phyloP scores from a whole-genome alignment of 2,888 invertebrate genomes.

The Watsonalla cultraria region DNA sequence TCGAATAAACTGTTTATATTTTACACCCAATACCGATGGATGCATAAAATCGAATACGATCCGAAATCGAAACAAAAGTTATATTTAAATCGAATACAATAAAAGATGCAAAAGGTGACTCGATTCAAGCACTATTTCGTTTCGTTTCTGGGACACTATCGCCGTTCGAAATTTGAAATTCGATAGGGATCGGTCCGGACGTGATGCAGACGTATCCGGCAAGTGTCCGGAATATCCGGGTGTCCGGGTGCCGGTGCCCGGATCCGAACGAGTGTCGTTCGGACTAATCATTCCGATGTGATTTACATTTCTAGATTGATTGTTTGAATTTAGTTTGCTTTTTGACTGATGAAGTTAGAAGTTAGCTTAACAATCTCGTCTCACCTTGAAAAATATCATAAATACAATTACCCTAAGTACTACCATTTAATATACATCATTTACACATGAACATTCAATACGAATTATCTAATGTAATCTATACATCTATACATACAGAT shows the following conservation, averaged over 20 bases:
- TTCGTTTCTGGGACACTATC: not conserved
- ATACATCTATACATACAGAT: too few relatives aligned
- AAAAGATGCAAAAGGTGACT: not conserved
- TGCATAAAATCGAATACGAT: not conserved
- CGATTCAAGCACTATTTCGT: not conserved
- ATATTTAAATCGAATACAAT: not conserved
- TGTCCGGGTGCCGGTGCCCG: constrained; percentile 10
- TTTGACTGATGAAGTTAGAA: not conserved
- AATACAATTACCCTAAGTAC: too few relatives aligned
- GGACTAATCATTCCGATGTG: constrained; percentile 6
- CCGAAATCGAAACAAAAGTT: not conserved
- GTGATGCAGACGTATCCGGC: constrained; percentile 21
- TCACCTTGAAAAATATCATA: too few relatives aligned
- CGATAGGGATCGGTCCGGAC: constrained; percentile 34
- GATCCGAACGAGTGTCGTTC: constrained; percentile 4
- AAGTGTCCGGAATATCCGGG: constrained; percentile 10
- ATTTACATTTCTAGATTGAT: constrained; percentile 1
- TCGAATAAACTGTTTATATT: not conserved
- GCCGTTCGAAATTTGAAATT: constrained; percentile 38
- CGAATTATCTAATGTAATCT: too few relatives aligned
- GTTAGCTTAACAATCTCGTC: too few relatives aligned
- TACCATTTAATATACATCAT: too few relatives aligned
- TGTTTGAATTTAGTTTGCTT: not conserved
- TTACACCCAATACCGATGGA: too few relatives aligned
- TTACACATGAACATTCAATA: too few relatives aligned